Evolutionary conservation across 2,888 invertebrate genomes (phyloP).

Genomic region (Troides oblongomaculatus): DNA sequence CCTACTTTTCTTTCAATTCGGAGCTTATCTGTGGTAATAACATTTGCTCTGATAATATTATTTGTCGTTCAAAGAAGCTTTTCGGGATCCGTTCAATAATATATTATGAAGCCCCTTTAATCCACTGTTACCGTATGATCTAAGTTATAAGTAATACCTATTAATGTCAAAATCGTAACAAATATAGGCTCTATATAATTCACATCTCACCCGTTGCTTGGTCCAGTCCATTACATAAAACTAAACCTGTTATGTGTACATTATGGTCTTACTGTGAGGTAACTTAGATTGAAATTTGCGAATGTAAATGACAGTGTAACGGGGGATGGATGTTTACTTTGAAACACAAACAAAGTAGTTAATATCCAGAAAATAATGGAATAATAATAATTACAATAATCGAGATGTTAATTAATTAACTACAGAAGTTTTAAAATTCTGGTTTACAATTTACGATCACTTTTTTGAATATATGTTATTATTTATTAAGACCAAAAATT

Average conservation of each 20-base stretch:
- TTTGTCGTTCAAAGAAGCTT: slow-evolving; percentile 28
- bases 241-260: slow-evolving; percentile 16
- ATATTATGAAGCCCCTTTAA: slow-evolving; percentile 25
- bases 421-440: not conserved
- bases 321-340: slow-evolving; percentile 11
- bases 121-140: slow-evolving; percentile 27
- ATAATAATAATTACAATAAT: not conserved
- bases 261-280: slow-evolving; percentile 21
- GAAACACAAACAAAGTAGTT: slow-evolving; percentile 7
- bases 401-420: not conserved
- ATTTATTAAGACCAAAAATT: too few species aligned
- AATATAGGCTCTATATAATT: slow-evolving; percentile 3
- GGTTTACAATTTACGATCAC: too few species aligned
- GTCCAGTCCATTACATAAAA: slow-evolving; percentile 17
- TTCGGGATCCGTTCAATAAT: slow-evolving; percentile 19
- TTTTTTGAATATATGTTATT: too few species aligned
- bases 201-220: slow-evolving; percentile 2
- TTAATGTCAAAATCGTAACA: slow-evolving; percentile 16
- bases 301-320: slow-evolving; percentile 25
- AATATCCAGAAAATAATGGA: not conserved
- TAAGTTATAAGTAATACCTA: slow-evolving; percentile 17
- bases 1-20: slow-evolving; percentile 19
- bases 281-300: slow-evolving; percentile 24
- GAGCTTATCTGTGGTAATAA: slow-evolving; percentile 27
- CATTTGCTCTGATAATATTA: slow-evolving; percentile 24